These are phyloP conservation scores for Urocolius indicus DNA, from an alignment of 2,113 vertebrate genomes.

Conservation along the genomic window DNA sequence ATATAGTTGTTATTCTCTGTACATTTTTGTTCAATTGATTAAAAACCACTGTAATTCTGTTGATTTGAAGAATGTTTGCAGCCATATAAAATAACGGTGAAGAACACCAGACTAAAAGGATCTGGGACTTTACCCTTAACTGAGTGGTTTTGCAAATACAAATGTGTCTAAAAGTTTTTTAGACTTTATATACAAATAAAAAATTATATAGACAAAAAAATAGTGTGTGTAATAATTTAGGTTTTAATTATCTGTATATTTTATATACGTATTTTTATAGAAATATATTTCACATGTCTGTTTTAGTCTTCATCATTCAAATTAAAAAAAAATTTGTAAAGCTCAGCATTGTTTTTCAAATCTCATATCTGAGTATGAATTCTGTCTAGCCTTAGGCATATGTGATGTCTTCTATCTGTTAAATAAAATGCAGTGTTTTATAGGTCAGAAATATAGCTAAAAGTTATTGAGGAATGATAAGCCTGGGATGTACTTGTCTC, in stretches of 20 bases:
- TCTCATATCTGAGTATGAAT: background rate
- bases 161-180: background rate
- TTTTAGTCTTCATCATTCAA: background rate
- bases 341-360: background rate
- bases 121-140: background rate
- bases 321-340: background rate
- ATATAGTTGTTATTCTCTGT: background rate
- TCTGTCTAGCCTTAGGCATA: background rate
- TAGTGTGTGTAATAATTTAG: background rate
- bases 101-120: background rate
- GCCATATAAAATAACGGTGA: background rate
- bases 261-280: no score
- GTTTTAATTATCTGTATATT: no score
- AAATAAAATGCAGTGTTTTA: background rate
- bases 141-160: background rate
- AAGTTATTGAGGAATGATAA: background rate
- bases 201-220: background rate
- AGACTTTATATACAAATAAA: background rate
- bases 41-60: background rate
- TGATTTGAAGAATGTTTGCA: background rate
- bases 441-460: background rate
- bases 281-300: background rate
- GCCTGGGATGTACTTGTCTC: background rate
- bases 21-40: background rate
- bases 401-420: background rate